These are phyloP conservation scores for Rhodinocichla rosea DNA, from an alignment of 2,113 vertebrate species.

Conservation along the genomic window DNA sequence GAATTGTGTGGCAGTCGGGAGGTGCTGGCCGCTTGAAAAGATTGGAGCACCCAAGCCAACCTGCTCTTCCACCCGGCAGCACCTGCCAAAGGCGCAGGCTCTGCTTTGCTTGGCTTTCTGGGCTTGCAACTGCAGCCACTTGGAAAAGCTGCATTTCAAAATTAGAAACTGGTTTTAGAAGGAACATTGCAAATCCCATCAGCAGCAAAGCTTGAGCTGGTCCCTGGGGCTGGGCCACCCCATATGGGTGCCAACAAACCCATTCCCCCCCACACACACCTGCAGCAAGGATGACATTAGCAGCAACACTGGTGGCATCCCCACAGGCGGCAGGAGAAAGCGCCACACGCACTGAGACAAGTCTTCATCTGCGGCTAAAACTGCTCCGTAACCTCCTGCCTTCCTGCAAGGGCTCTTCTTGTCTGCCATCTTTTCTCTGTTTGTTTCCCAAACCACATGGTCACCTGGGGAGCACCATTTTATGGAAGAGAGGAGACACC, in stretches of 20 bases:
- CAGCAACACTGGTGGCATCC: neutral
- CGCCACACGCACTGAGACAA: fast-evolving
- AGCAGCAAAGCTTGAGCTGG: fast-evolving
- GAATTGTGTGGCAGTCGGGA: fast-evolving
- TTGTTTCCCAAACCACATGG: neutral
- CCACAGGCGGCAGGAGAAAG: fast-evolving
- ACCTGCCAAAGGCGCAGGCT: fast-evolving
- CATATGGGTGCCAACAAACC: neutral
- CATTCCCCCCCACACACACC: fast-evolving
- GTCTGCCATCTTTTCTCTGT: neutral
- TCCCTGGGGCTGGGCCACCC: no score
- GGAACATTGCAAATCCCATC: neutral
- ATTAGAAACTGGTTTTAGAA: neutral
- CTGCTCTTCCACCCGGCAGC: fast-evolving
- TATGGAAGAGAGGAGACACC: neutral
- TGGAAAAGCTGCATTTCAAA: neutral
- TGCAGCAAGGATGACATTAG: neutral
- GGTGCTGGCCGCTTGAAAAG: fast-evolving
- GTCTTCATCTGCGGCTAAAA: neutral
- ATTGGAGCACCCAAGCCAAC: neutral
- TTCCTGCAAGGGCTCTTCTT: neutral
- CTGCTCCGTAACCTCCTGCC: neutral
- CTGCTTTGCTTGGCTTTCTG: neutral
- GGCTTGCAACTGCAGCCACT: neutral
- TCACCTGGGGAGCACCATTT: neutral